These are phyloP conservation scores for Iselma pallidipennis DNA, from an alignment of 2,888 invertebrate species.

Conservation along the genomic window DNA sequence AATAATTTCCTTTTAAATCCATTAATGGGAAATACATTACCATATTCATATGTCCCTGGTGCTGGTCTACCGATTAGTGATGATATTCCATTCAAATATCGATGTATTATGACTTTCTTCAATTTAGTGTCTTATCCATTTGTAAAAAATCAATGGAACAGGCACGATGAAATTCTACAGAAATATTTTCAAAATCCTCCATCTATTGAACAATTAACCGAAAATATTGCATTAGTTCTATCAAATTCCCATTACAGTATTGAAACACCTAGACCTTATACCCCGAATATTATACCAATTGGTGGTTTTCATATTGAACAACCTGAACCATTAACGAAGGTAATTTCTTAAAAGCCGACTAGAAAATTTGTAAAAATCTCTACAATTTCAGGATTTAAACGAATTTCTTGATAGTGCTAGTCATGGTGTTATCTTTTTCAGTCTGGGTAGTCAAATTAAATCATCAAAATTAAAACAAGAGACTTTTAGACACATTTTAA, in stretches of 20 bases:
- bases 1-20: constrained; percentile 38
- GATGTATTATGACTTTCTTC: constrained; percentile 40
- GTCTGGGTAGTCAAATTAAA: constrained; percentile 40
- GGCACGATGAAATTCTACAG: constrained; percentile 29
- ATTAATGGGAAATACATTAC: constrained; percentile 44
- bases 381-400: constrained; percentile 23
- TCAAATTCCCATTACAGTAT: constrained; percentile 43
- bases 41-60: constrained; percentile 47
- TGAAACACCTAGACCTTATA: constrained; percentile 41
- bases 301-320: constrained; percentile 44
- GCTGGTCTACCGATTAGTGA: constrained; percentile 37
- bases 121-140: constrained; percentile 7
- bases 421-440: constrained; percentile 41
- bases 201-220: constrained; percentile 30
- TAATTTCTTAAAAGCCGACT: not conserved
- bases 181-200: constrained; percentile 40
- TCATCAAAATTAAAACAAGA: constrained; percentile 30
- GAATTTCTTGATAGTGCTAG: constrained; percentile 34
- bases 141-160: constrained; percentile 11
- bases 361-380: not conserved
- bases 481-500: constrained; percentile 53
- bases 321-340: constrained; percentile 29
- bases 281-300: constrained; percentile 45
- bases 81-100: constrained; percentile 47
- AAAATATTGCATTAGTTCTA: constrained; percentile 40